Evolutionary conservation across 1,140 invertebrate genomes (phyloP).

Genomic region (Drosophila oshimai): DNA sequence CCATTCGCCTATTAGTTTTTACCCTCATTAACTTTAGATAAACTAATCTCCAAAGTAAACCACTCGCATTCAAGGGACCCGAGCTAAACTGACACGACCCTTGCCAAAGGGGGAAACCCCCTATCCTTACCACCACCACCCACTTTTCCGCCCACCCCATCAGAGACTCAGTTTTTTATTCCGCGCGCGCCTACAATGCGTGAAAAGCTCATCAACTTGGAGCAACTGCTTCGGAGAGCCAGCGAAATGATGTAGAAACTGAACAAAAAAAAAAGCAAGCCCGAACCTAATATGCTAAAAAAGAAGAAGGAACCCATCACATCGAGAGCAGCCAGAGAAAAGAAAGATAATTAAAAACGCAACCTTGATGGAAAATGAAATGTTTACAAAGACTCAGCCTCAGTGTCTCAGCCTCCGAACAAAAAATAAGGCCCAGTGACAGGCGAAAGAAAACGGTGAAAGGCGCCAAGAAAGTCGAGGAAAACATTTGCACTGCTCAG

Average conservation of each 20-base stretch:
- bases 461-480: slow-evolving; percentile 44
- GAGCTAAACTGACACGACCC: slow-evolving; percentile 51
- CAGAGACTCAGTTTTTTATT: slow-evolving; percentile 36
- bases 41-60: slow-evolving; percentile 81
- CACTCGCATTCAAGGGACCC: slow-evolving; percentile 68
- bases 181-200: slow-evolving; percentile 69
- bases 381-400: slow-evolving; percentile 72
- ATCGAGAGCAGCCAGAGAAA: slow-evolving; percentile 68
- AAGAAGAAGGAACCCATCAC: slow-evolving; percentile 45
- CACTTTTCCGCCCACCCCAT: not conserved
- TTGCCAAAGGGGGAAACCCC: slow-evolving; percentile 41
- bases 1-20: slow-evolving; percentile 81
- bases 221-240: slow-evolving; percentile 21
- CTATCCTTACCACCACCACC: not conserved
- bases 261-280: slow-evolving; percentile 20
- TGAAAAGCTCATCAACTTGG: slow-evolving; percentile 75
- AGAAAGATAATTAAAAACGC: slow-evolving; percentile 82
- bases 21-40: slow-evolving; percentile 81
- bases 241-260: slow-evolving; percentile 76
- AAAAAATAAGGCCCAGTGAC: slow-evolving; percentile 52
- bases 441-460: slow-evolving; percentile 56
- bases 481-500: slow-evolving; percentile 61
- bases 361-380: slow-evolving; percentile 82
- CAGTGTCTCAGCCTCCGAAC: slow-evolving; percentile 1
- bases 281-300: slow-evolving; percentile 68